A percentile compares a stretch with the other conserved stretches of the same genome.
Conservation (phyloP, 2,888 invertebrate genomes). For the Hoplodrina ambigua region DNA sequence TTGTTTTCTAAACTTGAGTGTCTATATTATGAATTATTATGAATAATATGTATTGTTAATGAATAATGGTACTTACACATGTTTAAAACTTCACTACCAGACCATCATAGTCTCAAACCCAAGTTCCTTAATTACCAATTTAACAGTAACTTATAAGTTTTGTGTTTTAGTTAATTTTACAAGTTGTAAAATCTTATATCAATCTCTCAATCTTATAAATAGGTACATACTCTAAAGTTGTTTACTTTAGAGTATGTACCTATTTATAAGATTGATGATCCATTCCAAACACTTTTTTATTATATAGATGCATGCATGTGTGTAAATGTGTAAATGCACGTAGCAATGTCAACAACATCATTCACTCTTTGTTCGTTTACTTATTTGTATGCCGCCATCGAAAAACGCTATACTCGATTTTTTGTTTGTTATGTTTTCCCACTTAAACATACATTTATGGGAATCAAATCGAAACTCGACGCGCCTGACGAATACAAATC, state of each 20-base stretch:
- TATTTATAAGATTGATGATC: not conserved
- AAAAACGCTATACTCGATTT: conserved; percentile 44
- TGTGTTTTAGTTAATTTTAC: no score
- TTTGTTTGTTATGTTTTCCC: conserved; percentile 31
- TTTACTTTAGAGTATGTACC: no score
- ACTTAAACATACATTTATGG: conserved; percentile 31
- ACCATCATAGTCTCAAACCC: not conserved
- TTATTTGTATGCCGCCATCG: conserved; percentile 66
- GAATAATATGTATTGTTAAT: no score
- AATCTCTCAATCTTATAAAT: no score
- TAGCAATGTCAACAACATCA: conserved; percentile 33
- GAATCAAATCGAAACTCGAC: conserved; percentile 29
- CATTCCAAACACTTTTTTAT: conserved; percentile 11
- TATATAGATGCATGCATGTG: not conserved
- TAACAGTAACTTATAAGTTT: not conserved
- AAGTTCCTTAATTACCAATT: not conserved
- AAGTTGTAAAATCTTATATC: no score
- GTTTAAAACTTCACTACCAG: not conserved
- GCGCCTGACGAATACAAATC: conserved; percentile 30
- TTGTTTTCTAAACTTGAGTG: not conserved
- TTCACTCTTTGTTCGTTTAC: conserved; percentile 62
- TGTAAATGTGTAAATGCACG: conserved; percentile 23
- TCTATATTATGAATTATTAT: not conserved
- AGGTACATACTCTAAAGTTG: no score
- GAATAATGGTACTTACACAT: no score